A percentile compares a stretch with the other conserved stretches of the same genome.
phyloP scores from a whole-genome alignment of 2,888 invertebrate species.

The Xanthia togata region DNA sequence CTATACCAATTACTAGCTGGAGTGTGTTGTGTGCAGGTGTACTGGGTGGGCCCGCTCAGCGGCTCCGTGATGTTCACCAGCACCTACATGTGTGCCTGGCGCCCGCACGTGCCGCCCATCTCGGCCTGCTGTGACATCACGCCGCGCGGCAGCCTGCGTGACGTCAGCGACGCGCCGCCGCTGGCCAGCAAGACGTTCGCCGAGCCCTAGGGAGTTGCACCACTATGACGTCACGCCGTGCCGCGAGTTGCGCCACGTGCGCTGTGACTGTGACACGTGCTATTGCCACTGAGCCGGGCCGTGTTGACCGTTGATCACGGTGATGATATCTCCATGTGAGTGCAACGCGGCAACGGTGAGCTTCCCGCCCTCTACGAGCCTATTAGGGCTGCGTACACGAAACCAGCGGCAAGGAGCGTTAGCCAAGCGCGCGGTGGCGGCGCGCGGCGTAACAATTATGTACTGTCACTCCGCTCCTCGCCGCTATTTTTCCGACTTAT shows the following conservation, averaged over 20 bases:
- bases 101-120: slow-evolving; percentile 36
- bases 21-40: slow-evolving; percentile 82
- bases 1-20: no score
- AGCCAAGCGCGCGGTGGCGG: no score
- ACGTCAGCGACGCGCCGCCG: neutral
- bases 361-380: neutral
- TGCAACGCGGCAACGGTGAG: neutral
- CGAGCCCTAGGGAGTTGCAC: slow-evolving; percentile 12
- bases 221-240: neutral
- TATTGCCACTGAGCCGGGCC: neutral
- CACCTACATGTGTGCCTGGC: slow-evolving; percentile 74
- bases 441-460: no score
- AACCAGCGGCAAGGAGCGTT: no score
- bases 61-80: slow-evolving; percentile 74
- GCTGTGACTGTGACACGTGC: no score
- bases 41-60: slow-evolving; percentile 91
- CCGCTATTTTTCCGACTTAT: no score
- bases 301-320: neutral
- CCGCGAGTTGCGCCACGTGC: neutral
- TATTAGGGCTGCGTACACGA: neutral
- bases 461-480: no score
- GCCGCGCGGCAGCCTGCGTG: neutral
- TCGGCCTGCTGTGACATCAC: slow-evolving; percentile 19
- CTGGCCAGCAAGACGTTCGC: slow-evolving; percentile 1
- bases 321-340: neutral